A percentile compares a stretch with the other conserved stretches of the same genome.
Conservation (phyloP, 2,113 vertebrate species). For the Brachionichthys hirsutus region DNA sequence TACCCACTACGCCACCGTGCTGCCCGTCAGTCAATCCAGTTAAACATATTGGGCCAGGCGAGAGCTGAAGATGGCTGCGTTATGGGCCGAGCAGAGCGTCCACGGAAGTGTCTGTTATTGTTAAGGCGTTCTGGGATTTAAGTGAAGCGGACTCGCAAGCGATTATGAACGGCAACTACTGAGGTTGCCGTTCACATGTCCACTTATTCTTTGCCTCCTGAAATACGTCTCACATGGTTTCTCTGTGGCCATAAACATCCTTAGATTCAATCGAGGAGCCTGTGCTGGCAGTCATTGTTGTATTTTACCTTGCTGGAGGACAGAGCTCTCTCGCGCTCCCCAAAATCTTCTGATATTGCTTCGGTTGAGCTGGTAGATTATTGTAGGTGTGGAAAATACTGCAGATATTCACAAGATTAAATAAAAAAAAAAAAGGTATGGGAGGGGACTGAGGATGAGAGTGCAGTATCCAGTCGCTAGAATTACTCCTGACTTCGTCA, state of each 20-base stretch:
- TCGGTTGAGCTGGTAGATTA: slow-evolving; percentile 20
- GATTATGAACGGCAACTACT: slow-evolving; percentile 9
- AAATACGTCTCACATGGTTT: slow-evolving; percentile 1
- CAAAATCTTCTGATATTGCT: slow-evolving; percentile 2
- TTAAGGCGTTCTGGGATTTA: slow-evolving; percentile 7
- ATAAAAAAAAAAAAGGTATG: no score
- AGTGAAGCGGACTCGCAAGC: slow-evolving; percentile 7
- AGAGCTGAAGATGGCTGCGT: slow-evolving; percentile 3
- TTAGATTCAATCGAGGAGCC: slow-evolving; percentile 10
- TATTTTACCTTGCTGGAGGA: slow-evolving; percentile 5
- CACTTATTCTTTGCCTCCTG: slow-evolving; percentile 5
- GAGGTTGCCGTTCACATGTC: slow-evolving; percentile 2
- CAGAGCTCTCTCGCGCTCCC: background rate
- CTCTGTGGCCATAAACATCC: slow-evolving; percentile 18
- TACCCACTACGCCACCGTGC: no score
- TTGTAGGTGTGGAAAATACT: slow-evolving; percentile 26
- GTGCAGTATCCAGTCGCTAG: slow-evolving; percentile 39
- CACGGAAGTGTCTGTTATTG: slow-evolving; percentile 15
- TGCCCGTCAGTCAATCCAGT: background rate
- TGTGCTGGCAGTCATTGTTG: background rate
- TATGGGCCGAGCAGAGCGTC: background rate
- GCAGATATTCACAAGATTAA: slow-evolving; percentile 13
- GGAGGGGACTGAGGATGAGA: slow-evolving; percentile 27
- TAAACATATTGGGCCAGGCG: background rate
- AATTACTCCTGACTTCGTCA: slow-evolving; percentile 40